These are phyloP conservation scores for Apodemus speciosus DNA, from an alignment of 2,113 vertebrate species.

Conservation along the genomic window DNA sequence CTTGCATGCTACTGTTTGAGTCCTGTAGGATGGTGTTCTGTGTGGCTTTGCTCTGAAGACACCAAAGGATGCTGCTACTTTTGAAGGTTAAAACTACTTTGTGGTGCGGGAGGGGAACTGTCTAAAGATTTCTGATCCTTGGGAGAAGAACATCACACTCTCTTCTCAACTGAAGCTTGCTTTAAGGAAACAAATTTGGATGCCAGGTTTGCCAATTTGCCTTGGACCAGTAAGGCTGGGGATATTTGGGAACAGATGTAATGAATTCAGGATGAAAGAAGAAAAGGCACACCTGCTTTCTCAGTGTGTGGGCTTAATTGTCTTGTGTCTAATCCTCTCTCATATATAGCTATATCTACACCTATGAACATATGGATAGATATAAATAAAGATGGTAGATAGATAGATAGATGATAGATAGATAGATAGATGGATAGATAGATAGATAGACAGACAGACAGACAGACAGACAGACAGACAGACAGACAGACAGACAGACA, in stretches of 20 bases:
- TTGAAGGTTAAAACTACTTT: conserved; percentile 81
- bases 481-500: not conserved
- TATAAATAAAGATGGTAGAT: not conserved
- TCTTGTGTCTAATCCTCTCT: not conserved
- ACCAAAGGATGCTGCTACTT: conserved; percentile 77
- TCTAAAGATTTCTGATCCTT: conserved; percentile 73
- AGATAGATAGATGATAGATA: not conserved
- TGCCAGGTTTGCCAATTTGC: conserved; percentile 57
- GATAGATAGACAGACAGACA: not conserved
- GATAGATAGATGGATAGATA: not conserved
- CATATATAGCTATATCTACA: not conserved
- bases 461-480: not conserved
- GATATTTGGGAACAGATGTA: not conserved
- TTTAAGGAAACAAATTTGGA: conserved; percentile 62
- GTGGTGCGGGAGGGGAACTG: conserved; percentile 51
- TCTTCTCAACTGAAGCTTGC: conserved; percentile 40
- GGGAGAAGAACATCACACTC: conserved; percentile 62
- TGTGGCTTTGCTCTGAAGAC: conserved; percentile 73
- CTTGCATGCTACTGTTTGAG: conserved; percentile 75
- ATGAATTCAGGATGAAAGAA: not conserved
- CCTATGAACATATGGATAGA: not conserved
- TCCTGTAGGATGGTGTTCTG: conserved; percentile 69
- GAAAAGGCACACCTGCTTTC: not conserved
- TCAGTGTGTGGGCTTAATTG: not conserved
- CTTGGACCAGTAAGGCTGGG: not conserved